Conservation (phyloP, 2,888 invertebrate genomes). For the Loripinus fragilis region DNA sequence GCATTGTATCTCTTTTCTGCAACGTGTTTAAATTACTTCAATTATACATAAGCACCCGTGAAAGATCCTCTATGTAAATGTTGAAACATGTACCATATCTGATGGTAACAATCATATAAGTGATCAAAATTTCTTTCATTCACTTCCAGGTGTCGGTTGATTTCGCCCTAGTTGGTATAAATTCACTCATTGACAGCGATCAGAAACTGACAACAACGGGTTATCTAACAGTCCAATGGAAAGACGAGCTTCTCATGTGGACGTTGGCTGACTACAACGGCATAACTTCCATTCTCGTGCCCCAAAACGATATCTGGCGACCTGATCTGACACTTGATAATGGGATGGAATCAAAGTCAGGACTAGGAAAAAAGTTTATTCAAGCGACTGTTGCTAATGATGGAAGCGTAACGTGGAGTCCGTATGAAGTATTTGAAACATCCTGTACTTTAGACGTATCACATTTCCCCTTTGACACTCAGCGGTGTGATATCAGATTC, state of each 20-base stretch:
- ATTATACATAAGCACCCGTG: too few relatives aligned
- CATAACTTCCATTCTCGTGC: conserved; percentile 48
- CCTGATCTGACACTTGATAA: conserved; percentile 64
- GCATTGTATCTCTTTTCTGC: too few relatives aligned
- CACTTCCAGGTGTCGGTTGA: conserved; percentile 42
- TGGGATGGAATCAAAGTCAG: conserved; percentile 52
- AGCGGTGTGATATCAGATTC: conserved; percentile 59
- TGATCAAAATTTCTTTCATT: too few relatives aligned
- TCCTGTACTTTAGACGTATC: conserved; percentile 57
- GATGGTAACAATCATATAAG: neutral
- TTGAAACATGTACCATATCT: too few relatives aligned
- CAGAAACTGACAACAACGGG: conserved; percentile 60
- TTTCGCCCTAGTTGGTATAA: conserved; percentile 60
- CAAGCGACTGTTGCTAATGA: conserved; percentile 32
- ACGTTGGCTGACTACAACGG: conserved; percentile 44
- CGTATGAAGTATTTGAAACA: conserved; percentile 62
- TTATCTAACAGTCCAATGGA: conserved; percentile 58
- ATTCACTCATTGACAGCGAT: conserved; percentile 53
- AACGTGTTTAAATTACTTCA: too few relatives aligned
- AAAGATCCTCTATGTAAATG: too few relatives aligned
- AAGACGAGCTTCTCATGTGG: conserved; percentile 59
- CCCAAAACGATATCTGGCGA: conserved; percentile 64
- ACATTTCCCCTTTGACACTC: conserved; percentile 63
- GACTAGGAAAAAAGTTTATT: conserved; percentile 59
- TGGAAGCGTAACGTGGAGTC: conserved; percentile 57